Percentiles rank a stretch among this genome's conserved stretches.
Evolutionary conservation across 2,113 vertebrate species (phyloP).

Genomic region (Mus spicilegus): DNA sequence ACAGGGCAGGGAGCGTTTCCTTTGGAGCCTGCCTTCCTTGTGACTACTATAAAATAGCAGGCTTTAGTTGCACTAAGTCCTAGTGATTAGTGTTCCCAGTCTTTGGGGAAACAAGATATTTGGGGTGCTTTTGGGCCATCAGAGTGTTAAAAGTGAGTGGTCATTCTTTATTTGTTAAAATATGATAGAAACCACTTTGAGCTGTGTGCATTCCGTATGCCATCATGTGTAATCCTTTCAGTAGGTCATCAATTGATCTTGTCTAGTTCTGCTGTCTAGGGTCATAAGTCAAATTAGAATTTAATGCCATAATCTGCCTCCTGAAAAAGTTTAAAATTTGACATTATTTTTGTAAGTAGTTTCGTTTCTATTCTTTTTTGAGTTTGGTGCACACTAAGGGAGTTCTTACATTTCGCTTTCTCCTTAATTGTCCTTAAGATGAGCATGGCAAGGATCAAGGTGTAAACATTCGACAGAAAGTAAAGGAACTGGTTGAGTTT

Average conservation of each 20-base stretch:
- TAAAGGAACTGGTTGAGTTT: conserved; percentile 98
- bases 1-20: conserved; percentile 82
- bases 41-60: conserved; percentile 79
- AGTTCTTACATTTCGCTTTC: conserved; percentile 61
- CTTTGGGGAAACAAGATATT: conserved; percentile 59
- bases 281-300: conserved; percentile 47
- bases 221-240: conserved; percentile 63
- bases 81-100: conserved; percentile 78
- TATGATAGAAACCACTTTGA: conserved; percentile 26
- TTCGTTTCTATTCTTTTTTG: conserved; percentile 24
- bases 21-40: conserved; percentile 76
- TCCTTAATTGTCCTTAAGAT: conserved; percentile 86
- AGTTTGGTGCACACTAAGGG: conserved; percentile 37
- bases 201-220: background rate
- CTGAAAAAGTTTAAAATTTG: conserved; percentile 60
- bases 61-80: conserved; percentile 62
- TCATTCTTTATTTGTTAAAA: conserved; percentile 68
- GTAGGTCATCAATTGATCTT: conserved; percentile 32
- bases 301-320: conserved; percentile 41
- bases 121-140: conserved; percentile 60
- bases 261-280: background rate
- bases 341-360: conserved; percentile 15
- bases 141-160: conserved; percentile 59
- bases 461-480: conserved; percentile 98
- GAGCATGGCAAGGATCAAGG: conserved; percentile 99